A percentile compares a stretch with the other conserved stretches of the same genome.
Evolutionary conservation across 2,113 vertebrate genomes (phyloP).

Genomic region (Eretmochelys imbricata): DNA sequence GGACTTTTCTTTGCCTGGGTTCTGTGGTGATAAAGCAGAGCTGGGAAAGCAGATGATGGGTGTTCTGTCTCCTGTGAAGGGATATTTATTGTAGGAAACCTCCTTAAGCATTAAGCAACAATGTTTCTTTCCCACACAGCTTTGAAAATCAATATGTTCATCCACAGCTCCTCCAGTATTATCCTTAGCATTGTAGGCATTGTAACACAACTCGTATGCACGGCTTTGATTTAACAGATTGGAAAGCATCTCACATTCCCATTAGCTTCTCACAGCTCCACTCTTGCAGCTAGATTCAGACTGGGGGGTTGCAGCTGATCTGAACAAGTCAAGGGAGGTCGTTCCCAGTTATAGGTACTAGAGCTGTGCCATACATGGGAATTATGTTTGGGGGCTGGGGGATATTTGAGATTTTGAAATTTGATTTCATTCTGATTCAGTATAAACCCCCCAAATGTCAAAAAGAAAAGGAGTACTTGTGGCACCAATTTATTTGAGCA

Average conservation of each 20-base stretch:
- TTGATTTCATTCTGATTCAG: not conserved
- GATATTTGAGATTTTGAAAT: not conserved
- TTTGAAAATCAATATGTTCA: conserved; percentile 45
- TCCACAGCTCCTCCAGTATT: not conserved
- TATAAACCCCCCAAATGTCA: not conserved
- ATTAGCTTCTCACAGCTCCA: not conserved
- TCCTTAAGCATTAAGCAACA: conserved; percentile 20
- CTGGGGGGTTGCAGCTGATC: not conserved
- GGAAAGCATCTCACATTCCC: not conserved
- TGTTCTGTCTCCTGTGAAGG: not conserved
- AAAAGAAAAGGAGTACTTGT: too few species aligned
- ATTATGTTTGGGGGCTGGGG: not conserved
- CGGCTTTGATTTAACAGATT: not conserved
- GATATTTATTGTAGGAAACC: not conserved
- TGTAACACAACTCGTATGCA: not conserved
- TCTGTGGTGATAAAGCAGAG: conserved; percentile 1
- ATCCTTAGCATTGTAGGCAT: not conserved
- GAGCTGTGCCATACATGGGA: not conserved
- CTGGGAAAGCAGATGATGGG: not conserved
- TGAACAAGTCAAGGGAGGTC: not conserved
- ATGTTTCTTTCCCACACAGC: conserved; percentile 17
- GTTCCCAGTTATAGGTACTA: not conserved
- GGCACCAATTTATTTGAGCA: too few species aligned
- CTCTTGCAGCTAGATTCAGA: not conserved
- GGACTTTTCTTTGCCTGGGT: not conserved